Conservation (phyloP, 2,113 vertebrate species). For the Capreolus pygargus region DNA sequence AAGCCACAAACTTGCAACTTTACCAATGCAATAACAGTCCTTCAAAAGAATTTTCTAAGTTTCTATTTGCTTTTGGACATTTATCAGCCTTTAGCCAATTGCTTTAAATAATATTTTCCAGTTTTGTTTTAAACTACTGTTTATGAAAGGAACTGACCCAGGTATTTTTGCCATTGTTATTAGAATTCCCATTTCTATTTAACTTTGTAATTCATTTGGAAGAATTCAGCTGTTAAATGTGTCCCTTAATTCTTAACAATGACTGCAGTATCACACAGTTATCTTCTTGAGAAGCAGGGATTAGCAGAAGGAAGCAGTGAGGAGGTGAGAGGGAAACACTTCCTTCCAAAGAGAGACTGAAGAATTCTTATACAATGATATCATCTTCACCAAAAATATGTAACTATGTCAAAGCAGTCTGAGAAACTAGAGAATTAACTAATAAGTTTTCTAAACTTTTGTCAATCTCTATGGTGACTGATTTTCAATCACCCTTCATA, state of each 20-base stretch:
- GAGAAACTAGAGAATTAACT: background rate
- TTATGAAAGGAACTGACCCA: background rate
- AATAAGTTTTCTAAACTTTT: background rate
- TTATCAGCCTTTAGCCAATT: background rate
- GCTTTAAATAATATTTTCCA: background rate
- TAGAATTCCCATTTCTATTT: background rate
- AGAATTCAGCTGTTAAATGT: background rate
- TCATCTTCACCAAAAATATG: background rate
- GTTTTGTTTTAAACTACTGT: background rate
- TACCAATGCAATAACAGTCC: background rate
- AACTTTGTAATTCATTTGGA: background rate
- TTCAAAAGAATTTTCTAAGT: background rate
- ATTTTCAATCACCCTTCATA: background rate
- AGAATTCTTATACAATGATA: background rate
- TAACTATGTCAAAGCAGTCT: background rate
- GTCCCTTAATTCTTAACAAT: background rate
- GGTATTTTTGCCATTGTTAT: background rate
- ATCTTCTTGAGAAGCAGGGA: background rate
- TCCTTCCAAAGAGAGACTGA: background rate
- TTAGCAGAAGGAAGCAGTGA: background rate
- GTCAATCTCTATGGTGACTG: background rate
- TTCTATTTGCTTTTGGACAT: background rate
- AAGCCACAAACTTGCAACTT: background rate
- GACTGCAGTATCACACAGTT: background rate
- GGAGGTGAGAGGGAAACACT: background rate